Evolutionary conservation across 2,888 invertebrate species (phyloP).

Genomic region (Mimumesa dahlbomi): DNA sequence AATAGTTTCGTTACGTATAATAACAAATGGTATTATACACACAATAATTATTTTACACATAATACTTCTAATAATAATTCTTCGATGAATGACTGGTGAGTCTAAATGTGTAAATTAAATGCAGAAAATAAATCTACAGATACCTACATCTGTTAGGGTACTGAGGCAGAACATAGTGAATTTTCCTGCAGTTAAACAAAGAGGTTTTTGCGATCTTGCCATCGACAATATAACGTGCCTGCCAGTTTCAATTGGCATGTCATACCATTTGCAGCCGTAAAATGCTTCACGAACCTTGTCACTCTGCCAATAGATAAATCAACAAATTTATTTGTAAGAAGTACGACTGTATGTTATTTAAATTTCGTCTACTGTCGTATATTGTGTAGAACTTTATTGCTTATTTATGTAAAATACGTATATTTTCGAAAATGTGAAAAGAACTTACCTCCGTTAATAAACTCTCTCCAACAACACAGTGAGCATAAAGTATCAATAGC

Average conservation of each 20-base stretch:
- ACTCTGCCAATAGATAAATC: slow-evolving; percentile 77
- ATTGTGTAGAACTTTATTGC: too few relatives aligned
- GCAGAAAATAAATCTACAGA: background rate
- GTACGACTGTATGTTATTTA: too few relatives aligned
- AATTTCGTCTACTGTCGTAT: too few relatives aligned
- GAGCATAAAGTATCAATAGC: slow-evolving; percentile 67
- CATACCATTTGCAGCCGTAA: slow-evolving; percentile 82
- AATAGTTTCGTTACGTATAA: background rate
- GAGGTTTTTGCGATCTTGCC: slow-evolving; percentile 81
- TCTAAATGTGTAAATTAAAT: background rate
- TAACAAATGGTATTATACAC: too few relatives aligned
- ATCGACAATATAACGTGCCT: slow-evolving; percentile 81
- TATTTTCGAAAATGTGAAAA: too few relatives aligned
- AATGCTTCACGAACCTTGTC: slow-evolving; percentile 81
- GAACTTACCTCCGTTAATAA: slow-evolving; percentile 55
- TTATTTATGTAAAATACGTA: too few relatives aligned
- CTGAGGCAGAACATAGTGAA: slow-evolving; percentile 82
- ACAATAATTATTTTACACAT: background rate
- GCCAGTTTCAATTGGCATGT: slow-evolving; percentile 77
- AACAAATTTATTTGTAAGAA: background rate
- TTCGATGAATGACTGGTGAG: background rate
- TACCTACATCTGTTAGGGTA: slow-evolving; percentile 82
- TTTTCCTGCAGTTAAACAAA: slow-evolving; percentile 82
- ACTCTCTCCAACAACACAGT: slow-evolving; percentile 69
- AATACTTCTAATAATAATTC: background rate